Conservation (phyloP, 1,140 invertebrate genomes). For the Calliopsis andreniformis region DNA sequence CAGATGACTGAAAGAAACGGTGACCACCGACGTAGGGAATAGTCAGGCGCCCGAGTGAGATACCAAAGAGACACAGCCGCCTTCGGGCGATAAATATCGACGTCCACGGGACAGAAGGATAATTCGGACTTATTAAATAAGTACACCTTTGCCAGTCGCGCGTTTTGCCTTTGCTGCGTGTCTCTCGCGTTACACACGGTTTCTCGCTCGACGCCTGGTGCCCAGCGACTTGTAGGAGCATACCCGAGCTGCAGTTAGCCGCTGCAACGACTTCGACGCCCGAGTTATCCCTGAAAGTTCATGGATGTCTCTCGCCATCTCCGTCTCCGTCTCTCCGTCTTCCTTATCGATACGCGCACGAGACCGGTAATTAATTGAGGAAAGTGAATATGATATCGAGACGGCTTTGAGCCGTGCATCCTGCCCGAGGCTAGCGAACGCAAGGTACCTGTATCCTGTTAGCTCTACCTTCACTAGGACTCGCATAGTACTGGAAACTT, state of each 20-base stretch:
- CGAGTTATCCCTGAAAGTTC: slow-evolving; percentile 61
- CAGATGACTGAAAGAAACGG: slow-evolving; percentile 1
- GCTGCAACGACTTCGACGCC: slow-evolving; percentile 8
- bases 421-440: slow-evolving; percentile 21
- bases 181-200: too few species aligned
- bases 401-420: slow-evolving; percentile 19
- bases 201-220: too few species aligned
- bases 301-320: slow-evolving; percentile 47
- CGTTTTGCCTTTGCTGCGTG: too few species aligned
- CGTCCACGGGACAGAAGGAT: background rate
- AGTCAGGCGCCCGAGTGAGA: background rate
- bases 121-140: background rate
- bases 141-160: background rate
- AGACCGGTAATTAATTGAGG: slow-evolving; percentile 45
- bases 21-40: slow-evolving; percentile 16
- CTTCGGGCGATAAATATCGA: slow-evolving; percentile 10
- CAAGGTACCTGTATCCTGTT: slow-evolving; percentile 11
- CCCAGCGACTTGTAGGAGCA: too few species aligned
- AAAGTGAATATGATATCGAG: slow-evolving; percentile 32
- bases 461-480: slow-evolving; percentile 17
- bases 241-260: background rate
- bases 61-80: background rate
- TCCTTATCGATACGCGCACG: slow-evolving; percentile 17
- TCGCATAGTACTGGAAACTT: slow-evolving; percentile 12
- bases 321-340: slow-evolving; percentile 23